Conservation (phyloP, 1,140 invertebrate genomes). For the Bilobella aurantiaca region DNA sequence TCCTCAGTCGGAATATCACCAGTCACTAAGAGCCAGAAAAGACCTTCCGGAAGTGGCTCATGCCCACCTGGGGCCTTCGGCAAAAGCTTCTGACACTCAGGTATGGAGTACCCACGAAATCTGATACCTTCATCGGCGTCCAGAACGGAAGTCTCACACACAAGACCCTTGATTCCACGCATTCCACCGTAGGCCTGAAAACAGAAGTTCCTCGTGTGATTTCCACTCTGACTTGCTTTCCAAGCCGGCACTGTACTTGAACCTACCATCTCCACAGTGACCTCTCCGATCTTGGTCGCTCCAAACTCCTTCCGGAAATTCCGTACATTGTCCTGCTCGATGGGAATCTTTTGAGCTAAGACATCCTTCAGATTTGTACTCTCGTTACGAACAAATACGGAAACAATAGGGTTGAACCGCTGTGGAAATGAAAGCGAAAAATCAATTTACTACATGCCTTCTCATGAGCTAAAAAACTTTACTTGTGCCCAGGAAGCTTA, state of each 20-base stretch:
- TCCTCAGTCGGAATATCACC: conserved; percentile 78
- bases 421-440: too few relatives aligned
- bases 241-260: too few relatives aligned
- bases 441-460: too few relatives aligned
- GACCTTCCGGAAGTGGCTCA: conserved; percentile 87
- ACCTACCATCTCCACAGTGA: conserved; percentile 94
- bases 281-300: conserved; percentile 76
- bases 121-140: conserved; percentile 92
- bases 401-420: too few relatives aligned
- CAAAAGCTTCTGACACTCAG: conserved; percentile 81
- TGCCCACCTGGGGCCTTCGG: conserved; percentile 73
- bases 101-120: conserved; percentile 89
- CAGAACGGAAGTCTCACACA: conserved; percentile 89
- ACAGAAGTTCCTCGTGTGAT: too few relatives aligned
- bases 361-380: conserved; percentile 73
- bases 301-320: conserved; percentile 83
- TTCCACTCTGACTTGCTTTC: too few relatives aligned
- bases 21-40: conserved; percentile 91
- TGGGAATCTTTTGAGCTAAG: conserved; percentile 73
- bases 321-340: conserved; percentile 80
- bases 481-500: too few relatives aligned
- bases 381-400: conserved; percentile 33
- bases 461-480: too few relatives aligned
- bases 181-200: conserved; percentile 95
- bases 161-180: conserved; percentile 87